A percentile compares a stretch with the other conserved stretches of the same genome.
phyloP scores from a whole-genome alignment of 2,888 invertebrate genomes.

The Oxystoma pomonae region DNA sequence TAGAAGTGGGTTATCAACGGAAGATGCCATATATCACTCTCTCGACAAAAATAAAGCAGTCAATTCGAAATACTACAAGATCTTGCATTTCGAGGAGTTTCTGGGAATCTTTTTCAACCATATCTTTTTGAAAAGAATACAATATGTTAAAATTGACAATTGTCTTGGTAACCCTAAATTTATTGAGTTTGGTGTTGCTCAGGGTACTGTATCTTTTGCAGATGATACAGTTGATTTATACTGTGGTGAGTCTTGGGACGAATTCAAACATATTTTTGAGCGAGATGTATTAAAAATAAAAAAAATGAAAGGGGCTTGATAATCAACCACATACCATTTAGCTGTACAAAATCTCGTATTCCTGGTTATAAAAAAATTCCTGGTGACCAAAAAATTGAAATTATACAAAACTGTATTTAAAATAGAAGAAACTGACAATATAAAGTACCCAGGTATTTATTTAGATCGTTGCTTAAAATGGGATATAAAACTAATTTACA shows the following conservation, averaged over 20 bases:
- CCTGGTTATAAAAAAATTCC: not conserved
- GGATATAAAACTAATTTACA: not conserved
- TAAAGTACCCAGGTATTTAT: not conserved
- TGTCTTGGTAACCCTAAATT: not conserved
- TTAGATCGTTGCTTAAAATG: not conserved
- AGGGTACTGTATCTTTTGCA: not conserved
- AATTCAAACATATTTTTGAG: not conserved
- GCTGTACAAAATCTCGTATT: not conserved
- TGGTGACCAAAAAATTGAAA: not conserved
- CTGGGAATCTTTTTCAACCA: not conserved
- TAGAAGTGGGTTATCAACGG: not conserved
- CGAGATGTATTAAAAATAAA: not conserved
- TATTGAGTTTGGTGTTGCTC: not conserved
- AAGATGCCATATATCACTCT: not conserved
- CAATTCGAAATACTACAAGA: not conserved
- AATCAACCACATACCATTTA: not conserved
- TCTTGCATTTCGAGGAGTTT: not conserved
- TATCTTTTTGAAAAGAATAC: not conserved
- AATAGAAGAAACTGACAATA: not conserved
- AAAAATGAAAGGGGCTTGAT: not conserved
- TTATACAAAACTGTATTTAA: not conserved
- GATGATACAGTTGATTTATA: not conserved
- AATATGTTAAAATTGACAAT: not conserved
- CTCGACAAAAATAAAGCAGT: slow-evolving; percentile 1
- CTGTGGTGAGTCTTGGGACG: not conserved